These are phyloP conservation scores for Phaonia tiefii DNA, from an alignment of 2,888 invertebrate species.

Conservation along the genomic window DNA sequence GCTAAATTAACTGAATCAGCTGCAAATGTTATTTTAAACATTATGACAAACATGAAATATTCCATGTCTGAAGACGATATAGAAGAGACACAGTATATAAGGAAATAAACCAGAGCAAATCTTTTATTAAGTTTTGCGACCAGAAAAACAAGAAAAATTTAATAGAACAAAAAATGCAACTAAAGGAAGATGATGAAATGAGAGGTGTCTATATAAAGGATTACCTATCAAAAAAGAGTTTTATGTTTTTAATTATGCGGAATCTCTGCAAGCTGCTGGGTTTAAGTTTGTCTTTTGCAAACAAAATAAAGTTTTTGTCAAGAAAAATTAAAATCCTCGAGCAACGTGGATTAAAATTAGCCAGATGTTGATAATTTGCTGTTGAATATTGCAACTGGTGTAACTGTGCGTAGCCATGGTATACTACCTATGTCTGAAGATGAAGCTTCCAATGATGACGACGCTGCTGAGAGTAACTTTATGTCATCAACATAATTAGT, in stretches of 20 bases:
- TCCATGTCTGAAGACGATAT: neutral
- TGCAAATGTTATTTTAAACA: neutral
- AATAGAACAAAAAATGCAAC: neutral
- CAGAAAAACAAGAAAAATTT: neutral
- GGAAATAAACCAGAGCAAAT: neutral
- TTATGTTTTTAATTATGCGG: neutral
- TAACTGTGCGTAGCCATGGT: too few relatives aligned
- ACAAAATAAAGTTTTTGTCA: neutral
- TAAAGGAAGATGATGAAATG: neutral
- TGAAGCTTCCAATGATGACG: neutral
- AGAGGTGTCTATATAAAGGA: neutral
- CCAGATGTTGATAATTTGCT: neutral
- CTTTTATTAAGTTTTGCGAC: neutral
- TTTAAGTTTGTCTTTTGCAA: neutral
- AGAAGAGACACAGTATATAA: conserved; percentile 30
- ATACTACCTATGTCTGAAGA: neutral
- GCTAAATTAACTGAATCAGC: neutral
- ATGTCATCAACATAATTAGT: neutral
- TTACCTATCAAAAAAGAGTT: neutral
- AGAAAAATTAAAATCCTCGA: neutral
- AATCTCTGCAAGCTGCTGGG: neutral
- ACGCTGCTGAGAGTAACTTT: neutral
- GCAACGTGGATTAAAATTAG: neutral
- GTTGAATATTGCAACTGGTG: neutral
- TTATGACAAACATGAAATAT: conserved; percentile 2